Evolutionary conservation across 2,888 invertebrate genomes (phyloP).

Genomic region (Cryptophagus acutangulus): DNA sequence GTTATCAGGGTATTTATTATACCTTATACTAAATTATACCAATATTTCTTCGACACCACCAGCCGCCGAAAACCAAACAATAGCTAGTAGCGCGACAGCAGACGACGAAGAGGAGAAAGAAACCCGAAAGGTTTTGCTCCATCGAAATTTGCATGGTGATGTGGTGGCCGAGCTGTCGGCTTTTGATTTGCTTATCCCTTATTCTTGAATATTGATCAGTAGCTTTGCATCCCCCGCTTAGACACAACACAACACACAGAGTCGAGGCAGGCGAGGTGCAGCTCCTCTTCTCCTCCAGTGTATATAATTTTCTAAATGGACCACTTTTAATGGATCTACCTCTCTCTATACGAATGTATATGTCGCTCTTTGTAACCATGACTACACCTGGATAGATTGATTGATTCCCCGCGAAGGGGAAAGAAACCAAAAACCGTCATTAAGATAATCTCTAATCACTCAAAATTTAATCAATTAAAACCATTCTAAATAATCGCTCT

Average conservation of each 20-base stretch:
- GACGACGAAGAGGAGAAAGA: too few species aligned
- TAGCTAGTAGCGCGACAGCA: too few species aligned
- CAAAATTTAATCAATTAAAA: too few species aligned
- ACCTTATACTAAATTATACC: conserved; percentile 35
- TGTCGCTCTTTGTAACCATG: too few species aligned
- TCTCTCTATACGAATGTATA: too few species aligned
- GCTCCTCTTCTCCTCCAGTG: conserved; percentile 14
- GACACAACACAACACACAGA: conserved; percentile 17
- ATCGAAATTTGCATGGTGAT: too few species aligned
- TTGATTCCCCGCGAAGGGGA: conserved; percentile 27
- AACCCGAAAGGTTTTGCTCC: too few species aligned
- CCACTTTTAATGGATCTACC: conserved; percentile 33
- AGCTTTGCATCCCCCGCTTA: conserved; percentile 18
- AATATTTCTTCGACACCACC: conserved; percentile 37
- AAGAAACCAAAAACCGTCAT: conserved; percentile 9
- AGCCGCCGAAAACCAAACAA: too few species aligned
- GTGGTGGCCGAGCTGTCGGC: too few species aligned
- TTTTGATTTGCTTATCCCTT: conserved; percentile 31
- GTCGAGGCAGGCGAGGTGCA: neutral
- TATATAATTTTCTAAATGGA: conserved; percentile 37
- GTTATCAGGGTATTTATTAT: conserved; percentile 38
- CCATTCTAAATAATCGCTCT: too few species aligned
- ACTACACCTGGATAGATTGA: conserved; percentile 34
- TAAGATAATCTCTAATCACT: conserved; percentile 7
- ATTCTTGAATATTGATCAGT: conserved; percentile 32